Percentiles rank a stretch among this genome's conserved stretches.
phyloP scores from a whole-genome alignment of 2,888 invertebrate species.

The Neoitamus cyanurus region DNA sequence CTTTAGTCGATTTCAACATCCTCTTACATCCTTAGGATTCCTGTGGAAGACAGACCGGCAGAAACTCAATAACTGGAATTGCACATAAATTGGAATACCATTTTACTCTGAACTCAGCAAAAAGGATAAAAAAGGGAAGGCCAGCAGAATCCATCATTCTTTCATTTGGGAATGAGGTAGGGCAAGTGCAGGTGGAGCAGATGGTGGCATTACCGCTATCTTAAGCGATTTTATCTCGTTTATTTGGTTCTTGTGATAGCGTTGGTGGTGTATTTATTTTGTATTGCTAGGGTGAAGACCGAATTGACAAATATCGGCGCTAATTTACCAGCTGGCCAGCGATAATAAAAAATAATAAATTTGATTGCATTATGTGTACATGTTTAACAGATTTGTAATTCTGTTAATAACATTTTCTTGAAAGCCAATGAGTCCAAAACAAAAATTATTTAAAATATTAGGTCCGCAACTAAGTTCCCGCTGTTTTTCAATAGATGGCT shows the following conservation, averaged over 20 bases:
- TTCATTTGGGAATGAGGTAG: neutral
- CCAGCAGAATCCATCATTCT: neutral
- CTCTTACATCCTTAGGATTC: constrained; percentile 36
- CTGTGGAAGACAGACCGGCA: constrained; percentile 15
- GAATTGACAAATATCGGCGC: constrained; percentile 11
- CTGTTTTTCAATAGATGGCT: too few relatives aligned
- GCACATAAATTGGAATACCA: constrained; percentile 46
- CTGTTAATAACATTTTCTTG: too few relatives aligned
- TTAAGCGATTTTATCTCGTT: neutral
- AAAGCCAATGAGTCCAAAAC: too few relatives aligned
- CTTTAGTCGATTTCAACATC: neutral
- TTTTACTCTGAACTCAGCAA: constrained; percentile 1
- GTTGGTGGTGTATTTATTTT: neutral
- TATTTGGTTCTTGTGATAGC: neutral
- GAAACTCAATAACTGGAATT: constrained; percentile 45
- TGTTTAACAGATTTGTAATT: too few relatives aligned
- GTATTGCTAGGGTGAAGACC: neutral
- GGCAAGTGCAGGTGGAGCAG: neutral
- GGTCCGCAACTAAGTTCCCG: too few relatives aligned
- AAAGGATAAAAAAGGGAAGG: neutral
- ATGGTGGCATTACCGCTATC: neutral
- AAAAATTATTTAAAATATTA: too few relatives aligned
- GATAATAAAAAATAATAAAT: too few relatives aligned
- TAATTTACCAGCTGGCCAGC: too few relatives aligned
- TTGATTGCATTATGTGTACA: too few relatives aligned